Evolutionary conservation across 37 sponge, comb jelly and placozoan genomes (phyloP).

Genomic region (Halisarca cf. caerulea): DNA sequence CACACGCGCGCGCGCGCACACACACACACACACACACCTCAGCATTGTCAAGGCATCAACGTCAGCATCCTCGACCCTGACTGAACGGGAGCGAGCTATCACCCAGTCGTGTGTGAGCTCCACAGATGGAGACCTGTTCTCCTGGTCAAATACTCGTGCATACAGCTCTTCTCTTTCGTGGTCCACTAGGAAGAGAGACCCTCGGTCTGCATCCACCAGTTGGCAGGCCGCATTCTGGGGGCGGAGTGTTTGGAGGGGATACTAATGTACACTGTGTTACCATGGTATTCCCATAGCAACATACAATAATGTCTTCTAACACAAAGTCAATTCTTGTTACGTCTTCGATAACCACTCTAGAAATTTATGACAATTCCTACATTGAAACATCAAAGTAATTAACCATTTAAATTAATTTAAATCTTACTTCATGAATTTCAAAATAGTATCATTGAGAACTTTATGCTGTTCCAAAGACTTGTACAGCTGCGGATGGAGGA

Average conservation of each 20-base stretch:
- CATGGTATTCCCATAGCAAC: not conserved
- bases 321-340: conserved; percentile 18
- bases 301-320: conserved; percentile 24
- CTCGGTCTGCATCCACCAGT: conserved; percentile 35
- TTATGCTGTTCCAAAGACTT: conserved; percentile 16
- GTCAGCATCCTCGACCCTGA: not conserved
- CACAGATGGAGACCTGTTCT: not conserved
- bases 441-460: not conserved
- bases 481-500: conserved; percentile 9
- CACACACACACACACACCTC: not conserved
- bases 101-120: conserved; percentile 22
- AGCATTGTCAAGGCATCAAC: not conserved
- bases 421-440: conserved; percentile 7
- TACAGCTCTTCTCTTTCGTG: conserved; percentile 39
- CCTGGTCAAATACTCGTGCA: conserved; percentile 39
- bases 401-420: not conserved
- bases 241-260: not conserved
- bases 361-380: not conserved
- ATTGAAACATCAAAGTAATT: not conserved
- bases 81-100: not conserved
- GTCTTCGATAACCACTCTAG: conserved; percentile 17
- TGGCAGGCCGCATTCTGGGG: conserved; percentile 6
- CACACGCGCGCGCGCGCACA: not conserved
- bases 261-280: no score
- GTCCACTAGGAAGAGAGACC: conserved; percentile 54